These are phyloP conservation scores for Germaria angustata DNA, from an alignment of 2,888 invertebrate species.

Conservation along the genomic window DNA sequence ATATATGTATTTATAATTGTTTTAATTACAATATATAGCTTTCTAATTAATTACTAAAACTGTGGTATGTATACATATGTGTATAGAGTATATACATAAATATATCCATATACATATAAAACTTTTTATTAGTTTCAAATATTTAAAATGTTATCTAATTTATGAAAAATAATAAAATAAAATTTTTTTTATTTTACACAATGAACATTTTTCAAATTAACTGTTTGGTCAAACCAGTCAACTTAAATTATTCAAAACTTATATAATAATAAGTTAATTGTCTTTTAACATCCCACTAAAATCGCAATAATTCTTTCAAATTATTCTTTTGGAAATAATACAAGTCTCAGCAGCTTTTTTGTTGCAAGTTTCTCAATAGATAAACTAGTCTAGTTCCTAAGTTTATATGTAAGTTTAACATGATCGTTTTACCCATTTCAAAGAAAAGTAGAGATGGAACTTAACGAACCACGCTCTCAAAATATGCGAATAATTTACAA, in stretches of 20 bases:
- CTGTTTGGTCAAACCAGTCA: not conserved
- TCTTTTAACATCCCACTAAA: not conserved
- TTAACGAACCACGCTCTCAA: too few species aligned
- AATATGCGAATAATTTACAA: too few species aligned
- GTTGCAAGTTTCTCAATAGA: too few species aligned
- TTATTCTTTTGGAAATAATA: not conserved
- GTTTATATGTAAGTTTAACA: too few species aligned
- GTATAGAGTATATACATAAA: too few species aligned
- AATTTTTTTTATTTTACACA: not conserved
- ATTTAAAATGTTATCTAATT: not conserved
- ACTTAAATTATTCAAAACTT: not conserved
- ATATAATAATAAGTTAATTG: not conserved
- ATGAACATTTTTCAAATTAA: not conserved
- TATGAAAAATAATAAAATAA: not conserved
- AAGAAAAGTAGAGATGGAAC: too few species aligned
- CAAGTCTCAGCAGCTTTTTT: not conserved
- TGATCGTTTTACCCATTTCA: too few species aligned
- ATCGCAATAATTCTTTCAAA: too few species aligned
- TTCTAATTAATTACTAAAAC: conserved; percentile 32
- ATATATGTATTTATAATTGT: conserved; percentile 43
- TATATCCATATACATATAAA: too few species aligned
- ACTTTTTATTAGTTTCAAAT: not conserved
- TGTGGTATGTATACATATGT: too few species aligned
- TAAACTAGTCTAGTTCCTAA: too few species aligned
- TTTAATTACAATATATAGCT: conserved; percentile 49